Base-by-base conservation (phyloP, 2,888 invertebrate species). In the Perdita meconis region DNA sequence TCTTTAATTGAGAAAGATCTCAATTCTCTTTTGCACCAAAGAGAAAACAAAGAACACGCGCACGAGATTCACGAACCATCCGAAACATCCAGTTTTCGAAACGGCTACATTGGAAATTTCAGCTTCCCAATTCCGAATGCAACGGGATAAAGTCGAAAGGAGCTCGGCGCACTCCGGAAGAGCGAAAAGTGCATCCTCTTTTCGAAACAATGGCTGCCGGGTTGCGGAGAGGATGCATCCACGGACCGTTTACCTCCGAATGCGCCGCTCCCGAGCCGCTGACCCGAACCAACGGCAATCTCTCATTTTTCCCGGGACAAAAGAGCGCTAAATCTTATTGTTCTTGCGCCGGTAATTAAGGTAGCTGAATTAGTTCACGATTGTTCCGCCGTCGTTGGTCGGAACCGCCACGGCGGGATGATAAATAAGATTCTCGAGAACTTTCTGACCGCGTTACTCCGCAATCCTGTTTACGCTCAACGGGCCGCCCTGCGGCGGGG, bases 331-430 rank as follows among this genome's bases (percentile, higher is more conserved):
- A 92, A 92, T 92, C 91, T 90, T 91, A 92, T 92, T 92, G 91
- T 92, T 92, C 91, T 89, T 91, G 89, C 86, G 90, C 84, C 89
- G 89, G 91, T 92, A 92, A 92, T 92, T 92, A 92, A 91, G 88
- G 86, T 47, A 86, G 87, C 88, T 88, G 90, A 92, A 92, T 92
- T 92, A 92, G 90, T 89, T 88, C 84, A 85, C 89, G 88, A 92
- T 92, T 92, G 91, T 92, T 92, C 89, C 76, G 68, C 71, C 30
- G 38, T 53, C 19, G 70, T 26, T 71, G 69, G 61, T 30, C 0
- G 47, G 47, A 22, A 22, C 60, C 63, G 60, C 50, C 22, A 78
- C 61, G 75, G 80, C 72, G 80, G 82, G 88, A 90, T 90, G 89
- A 90, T 91, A 92, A 91, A 91, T 92, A 91, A 92, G 89, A 92